phyloP scores from a whole-genome alignment of 2,797 vertebrate genomes.

The Tragelaphus eurycerus region DNA sequence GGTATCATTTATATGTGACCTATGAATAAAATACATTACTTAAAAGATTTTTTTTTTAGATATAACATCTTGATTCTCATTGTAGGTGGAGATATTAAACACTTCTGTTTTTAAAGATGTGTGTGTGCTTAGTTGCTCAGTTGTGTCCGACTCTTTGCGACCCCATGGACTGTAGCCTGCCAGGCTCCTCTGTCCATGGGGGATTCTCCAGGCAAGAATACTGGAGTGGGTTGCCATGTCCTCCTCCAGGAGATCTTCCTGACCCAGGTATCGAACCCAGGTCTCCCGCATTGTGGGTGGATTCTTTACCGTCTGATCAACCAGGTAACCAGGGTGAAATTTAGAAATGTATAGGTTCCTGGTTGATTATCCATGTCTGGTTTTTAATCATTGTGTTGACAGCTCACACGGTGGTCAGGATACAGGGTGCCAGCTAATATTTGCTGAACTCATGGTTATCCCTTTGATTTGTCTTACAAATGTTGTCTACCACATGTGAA shows the following conservation, averaged over 20 bases:
- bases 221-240: background rate
- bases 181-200: background rate
- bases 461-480: background rate
- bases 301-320: fast-evolving
- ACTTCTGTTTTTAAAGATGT: background rate
- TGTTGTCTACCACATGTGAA: background rate
- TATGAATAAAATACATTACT: background rate
- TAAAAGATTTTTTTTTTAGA: background rate
- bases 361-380: background rate
- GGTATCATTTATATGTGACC: background rate
- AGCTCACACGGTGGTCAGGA: background rate
- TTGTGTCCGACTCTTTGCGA: background rate
- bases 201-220: background rate
- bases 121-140: background rate
- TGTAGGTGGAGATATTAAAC: background rate
- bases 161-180: background rate
- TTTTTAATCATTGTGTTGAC: background rate
- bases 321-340: background rate
- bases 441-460: background rate
- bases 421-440: background rate
- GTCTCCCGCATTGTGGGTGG: background rate
- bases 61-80: background rate
- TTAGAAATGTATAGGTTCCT: background rate
- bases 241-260: background rate
- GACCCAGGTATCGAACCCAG: background rate